Conservation (phyloP, 2,113 vertebrate species). For the Thymallus thymallus region DNA sequence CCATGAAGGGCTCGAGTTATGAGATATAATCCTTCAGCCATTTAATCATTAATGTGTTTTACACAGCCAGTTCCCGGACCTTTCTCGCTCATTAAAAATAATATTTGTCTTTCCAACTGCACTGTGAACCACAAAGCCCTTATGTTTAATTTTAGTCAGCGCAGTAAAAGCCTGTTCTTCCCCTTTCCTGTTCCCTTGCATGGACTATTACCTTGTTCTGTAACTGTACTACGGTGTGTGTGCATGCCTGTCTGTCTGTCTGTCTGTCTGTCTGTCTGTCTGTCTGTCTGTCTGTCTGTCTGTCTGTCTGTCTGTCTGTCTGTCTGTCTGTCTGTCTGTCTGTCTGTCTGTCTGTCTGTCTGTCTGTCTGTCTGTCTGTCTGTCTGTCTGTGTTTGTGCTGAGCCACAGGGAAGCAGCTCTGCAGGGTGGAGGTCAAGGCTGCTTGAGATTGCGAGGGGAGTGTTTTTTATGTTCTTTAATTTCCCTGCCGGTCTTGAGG, state of each 20-base stretch:
- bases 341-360: constrained; percentile 21
- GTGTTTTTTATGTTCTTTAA: constrained; percentile 39
- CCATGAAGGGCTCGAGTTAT: constrained; percentile 50
- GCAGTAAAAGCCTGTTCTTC: constrained; percentile 72
- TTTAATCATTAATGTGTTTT: constrained; percentile 74
- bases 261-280: constrained; percentile 13
- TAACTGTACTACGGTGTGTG: constrained; percentile 29
- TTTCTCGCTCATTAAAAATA: constrained; percentile 75
- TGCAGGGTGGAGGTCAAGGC: constrained; percentile 57
- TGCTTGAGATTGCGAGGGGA: constrained; percentile 42
- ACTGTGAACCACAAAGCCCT: constrained; percentile 77
- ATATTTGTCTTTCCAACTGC: constrained; percentile 83
- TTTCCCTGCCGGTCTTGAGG: constrained; percentile 6
- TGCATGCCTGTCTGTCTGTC: constrained; percentile 16
- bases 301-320: background rate
- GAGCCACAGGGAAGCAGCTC: constrained; percentile 45
- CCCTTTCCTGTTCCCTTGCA: constrained; percentile 51
- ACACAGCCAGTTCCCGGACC: constrained; percentile 60
- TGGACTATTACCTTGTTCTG: constrained; percentile 52
- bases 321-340: background rate
- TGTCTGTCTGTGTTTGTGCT: background rate
- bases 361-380: constrained; percentile 17
- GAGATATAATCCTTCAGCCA: constrained; percentile 77
- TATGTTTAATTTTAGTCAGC: constrained; percentile 73
- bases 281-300: constrained; percentile 13